Base-by-base conservation (phyloP, 2,113 vertebrate genomes). In the Leptocoma aspasia region DNA sequence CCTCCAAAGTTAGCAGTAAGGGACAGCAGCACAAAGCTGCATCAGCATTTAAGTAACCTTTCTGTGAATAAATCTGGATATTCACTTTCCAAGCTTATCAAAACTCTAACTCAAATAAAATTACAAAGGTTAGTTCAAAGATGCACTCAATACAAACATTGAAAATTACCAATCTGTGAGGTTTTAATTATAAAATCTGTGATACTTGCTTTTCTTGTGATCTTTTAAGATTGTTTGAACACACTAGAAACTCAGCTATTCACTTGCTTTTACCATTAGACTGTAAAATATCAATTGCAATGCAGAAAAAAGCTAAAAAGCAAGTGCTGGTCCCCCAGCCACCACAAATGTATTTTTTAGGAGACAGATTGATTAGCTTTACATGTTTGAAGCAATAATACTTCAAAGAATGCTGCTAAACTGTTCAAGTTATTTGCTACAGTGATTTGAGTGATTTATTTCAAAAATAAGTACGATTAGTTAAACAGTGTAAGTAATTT, bases 271-370 rank as follows among this genome's bases (percentile, higher is more conserved):
- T 49, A 30, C 23, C 47, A 52, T 54, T 86, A 60, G 20, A 23
- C 20, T 80, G 23, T 23, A 65, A 92, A 81, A 64, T 39, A 78
- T 3, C 1, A 3, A 60, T 35, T 54, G 30, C 54, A 60, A 19
- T 45, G 35, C 20, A 49, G 24, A 37, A 72, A 72, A 64, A 69
- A 42, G 3, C 11, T 35, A 53, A 52, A 96, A 88, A 47, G 13
- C 56, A 85, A 41, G 20, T 39, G 11, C 3, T 1, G 0, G 24
- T 65, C 20, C 15, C 13, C 4, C 18, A 82, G 0, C 17, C 6
- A 42, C 42, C 10, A 66, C 7, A 63, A 71, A 64, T 13, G 9
- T 57, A 5, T 31, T 13, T 69, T 84, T 76, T 54, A 39, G 12
- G 15, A 65, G 27, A 70, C 4, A 0, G 1, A 56, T 44, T 85